Conservation (phyloP, 64 coral and sea anemone species). For the Dendrophyllia cribrosa region DNA sequence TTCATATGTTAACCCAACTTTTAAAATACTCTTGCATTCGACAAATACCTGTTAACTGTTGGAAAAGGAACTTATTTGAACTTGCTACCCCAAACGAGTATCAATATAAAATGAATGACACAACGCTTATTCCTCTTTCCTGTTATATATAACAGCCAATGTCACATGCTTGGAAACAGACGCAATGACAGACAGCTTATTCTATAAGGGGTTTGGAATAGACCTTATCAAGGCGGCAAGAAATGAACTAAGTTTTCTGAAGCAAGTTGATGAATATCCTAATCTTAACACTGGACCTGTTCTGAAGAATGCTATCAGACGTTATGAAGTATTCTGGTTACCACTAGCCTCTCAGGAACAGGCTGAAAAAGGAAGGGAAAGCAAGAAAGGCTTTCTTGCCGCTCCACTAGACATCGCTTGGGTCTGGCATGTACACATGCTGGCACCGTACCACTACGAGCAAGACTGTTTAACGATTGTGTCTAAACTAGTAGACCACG, state of each 20-base stretch:
- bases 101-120: too few species aligned
- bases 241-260: conserved; percentile 58
- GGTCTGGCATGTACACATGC: conserved; percentile 68
- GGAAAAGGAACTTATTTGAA: too few species aligned
- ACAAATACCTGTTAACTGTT: too few species aligned
- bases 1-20: too few species aligned
- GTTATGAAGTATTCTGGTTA: conserved; percentile 79
- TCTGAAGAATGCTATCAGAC: conserved; percentile 73
- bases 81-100: too few species aligned
- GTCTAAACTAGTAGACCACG: conserved; percentile 22
- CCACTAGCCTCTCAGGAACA: conserved; percentile 27
- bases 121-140: too few species aligned
- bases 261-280: conserved; percentile 52
- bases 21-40: too few species aligned
- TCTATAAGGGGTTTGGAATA: neutral
- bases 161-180: too few species aligned
- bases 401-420: conserved; percentile 56
- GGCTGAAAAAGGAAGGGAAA: neutral
- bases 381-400: neutral
- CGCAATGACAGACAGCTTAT: neutral
- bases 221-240: conserved; percentile 24
- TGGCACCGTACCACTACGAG: conserved; percentile 40
- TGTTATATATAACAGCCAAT: too few species aligned
- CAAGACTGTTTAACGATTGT: conserved; percentile 29
- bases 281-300: conserved; percentile 11